Conservation (phyloP, 2,797 vertebrate species). For the Alfaro cultratus region DNA sequence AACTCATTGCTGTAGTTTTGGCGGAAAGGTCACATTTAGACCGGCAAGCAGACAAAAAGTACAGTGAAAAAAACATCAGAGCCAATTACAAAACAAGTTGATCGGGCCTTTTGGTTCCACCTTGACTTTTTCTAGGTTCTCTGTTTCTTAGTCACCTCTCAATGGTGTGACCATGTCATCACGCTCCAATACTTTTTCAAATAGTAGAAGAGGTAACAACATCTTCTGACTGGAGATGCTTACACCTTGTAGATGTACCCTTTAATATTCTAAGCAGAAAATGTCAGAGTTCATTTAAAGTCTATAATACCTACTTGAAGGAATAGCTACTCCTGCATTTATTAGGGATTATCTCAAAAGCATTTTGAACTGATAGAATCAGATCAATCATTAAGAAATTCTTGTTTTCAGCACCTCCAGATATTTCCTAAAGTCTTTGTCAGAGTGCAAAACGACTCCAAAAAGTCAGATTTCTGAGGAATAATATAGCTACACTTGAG, state of each 20-base stretch:
- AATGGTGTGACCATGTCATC: not conserved
- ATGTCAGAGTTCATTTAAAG: not conserved
- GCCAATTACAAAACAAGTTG: not conserved
- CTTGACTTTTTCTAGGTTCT: not conserved
- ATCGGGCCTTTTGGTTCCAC: not conserved
- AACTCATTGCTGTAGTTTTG: not conserved
- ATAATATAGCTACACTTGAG: not conserved
- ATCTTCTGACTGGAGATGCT: not conserved
- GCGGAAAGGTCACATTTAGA: not conserved
- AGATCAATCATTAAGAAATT: not conserved
- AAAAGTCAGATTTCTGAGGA: not conserved
- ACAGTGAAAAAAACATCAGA: not conserved
- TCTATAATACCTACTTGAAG: not conserved
- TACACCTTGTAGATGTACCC: not conserved
- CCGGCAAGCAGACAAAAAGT: not conserved
- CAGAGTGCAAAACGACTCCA: not conserved
- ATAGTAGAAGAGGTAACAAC: not conserved
- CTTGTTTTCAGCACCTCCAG: not conserved
- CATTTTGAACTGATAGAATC: not conserved
- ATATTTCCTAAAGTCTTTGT: not conserved
- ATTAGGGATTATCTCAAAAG: not conserved
- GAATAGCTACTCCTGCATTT: not conserved
- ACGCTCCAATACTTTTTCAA: not conserved
- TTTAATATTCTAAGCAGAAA: not conserved
- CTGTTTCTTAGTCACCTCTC: not conserved